A percentile compares a stretch with the other conserved stretches of the same genome.
Conservation (phyloP, 2,888 invertebrate species). For the Phalangium opilio region DNA sequence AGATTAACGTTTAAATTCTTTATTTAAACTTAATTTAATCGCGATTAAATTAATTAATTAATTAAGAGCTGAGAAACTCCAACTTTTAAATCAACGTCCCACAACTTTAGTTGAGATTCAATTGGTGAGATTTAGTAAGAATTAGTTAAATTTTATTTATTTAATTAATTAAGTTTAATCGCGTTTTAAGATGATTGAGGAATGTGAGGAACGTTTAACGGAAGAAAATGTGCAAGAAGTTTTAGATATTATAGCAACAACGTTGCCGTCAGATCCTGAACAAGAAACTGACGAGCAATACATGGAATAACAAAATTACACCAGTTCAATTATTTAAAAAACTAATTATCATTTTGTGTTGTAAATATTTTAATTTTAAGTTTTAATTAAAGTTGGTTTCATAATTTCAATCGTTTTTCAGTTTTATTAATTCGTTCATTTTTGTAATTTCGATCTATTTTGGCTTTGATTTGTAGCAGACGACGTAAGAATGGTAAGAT, state of each 20-base stretch:
- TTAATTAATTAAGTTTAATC: too few species aligned
- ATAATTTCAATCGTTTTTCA: too few species aligned
- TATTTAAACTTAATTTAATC: neutral
- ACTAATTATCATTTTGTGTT: too few species aligned
- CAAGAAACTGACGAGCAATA: neutral
- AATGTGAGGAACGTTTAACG: neutral
- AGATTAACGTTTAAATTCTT: neutral
- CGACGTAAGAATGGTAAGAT: too few species aligned
- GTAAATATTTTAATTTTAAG: too few species aligned
- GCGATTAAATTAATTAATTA: neutral
- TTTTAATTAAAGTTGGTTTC: too few species aligned
- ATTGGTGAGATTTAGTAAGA: neutral
- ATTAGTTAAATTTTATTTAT: too few species aligned
- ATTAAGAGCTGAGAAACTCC: neutral
- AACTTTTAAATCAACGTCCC: neutral
- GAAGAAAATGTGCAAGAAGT: constrained; percentile 1
- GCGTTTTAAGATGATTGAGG: neutral
- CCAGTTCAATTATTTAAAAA: too few species aligned
- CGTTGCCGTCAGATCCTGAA: neutral
- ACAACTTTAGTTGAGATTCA: neutral
- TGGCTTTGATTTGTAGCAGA: too few species aligned
- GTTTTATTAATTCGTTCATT: too few species aligned
- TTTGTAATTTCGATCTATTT: too few species aligned
- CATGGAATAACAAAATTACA: neutral
- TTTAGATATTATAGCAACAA: neutral